Evolutionary conservation across 2,797 vertebrate species (phyloP).

Genomic region (Hafferia zeledoni): DNA sequence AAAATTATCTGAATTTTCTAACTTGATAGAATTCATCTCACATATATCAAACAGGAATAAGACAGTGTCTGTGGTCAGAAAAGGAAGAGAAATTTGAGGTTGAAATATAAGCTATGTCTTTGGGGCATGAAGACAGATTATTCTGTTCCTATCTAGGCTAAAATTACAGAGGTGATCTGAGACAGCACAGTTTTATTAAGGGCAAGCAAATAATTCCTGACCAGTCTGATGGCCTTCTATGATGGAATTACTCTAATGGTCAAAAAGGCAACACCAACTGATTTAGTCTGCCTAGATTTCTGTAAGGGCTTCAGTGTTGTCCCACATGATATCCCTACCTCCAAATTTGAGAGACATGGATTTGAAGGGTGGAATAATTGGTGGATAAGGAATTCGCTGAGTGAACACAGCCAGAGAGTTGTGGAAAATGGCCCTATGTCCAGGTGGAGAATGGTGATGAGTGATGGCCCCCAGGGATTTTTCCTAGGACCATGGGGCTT

Average conservation of each 20-base stretch:
- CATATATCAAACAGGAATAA: background rate
- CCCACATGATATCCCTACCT: background rate
- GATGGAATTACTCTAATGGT: too few relatives aligned
- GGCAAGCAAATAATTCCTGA: background rate
- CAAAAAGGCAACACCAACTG: background rate
- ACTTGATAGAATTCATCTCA: background rate
- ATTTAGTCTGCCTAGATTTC: background rate
- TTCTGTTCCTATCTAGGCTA: background rate
- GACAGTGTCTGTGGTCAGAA: background rate
- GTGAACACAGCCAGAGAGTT: background rate
- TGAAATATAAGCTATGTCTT: background rate
- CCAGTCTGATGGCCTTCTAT: background rate
- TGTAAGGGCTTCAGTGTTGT: accelerated
- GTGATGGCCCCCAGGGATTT: background rate
- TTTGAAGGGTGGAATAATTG: background rate
- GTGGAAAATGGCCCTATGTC: background rate
- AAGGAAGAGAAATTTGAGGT: background rate
- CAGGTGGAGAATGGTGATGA: too few relatives aligned
- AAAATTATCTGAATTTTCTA: background rate
- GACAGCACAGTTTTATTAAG: background rate
- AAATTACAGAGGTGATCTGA: background rate
- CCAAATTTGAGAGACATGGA: background rate
- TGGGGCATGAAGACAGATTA: background rate
- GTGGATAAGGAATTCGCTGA: background rate
- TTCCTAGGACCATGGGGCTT: background rate